phyloP scores from a whole-genome alignment of 2,113 vertebrate genomes.

The Pyxicephalus adspersus region DNA sequence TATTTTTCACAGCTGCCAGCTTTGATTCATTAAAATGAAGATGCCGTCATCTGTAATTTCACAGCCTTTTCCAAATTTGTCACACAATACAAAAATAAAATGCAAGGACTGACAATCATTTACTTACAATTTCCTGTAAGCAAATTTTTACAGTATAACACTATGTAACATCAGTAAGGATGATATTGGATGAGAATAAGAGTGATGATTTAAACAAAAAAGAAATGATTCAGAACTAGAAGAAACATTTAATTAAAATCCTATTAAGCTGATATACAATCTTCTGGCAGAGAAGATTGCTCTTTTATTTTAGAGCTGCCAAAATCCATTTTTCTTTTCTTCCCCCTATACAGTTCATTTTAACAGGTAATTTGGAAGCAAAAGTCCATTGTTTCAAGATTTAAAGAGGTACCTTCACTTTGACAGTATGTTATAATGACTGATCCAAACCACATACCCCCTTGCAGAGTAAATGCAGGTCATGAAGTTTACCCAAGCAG shows the following conservation, averaged over 20 bases:
- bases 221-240: conserved; percentile 9
- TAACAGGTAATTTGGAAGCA: not conserved
- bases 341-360: conserved; percentile 3
- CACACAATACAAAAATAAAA: conserved; percentile 1
- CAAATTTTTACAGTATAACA: conserved; percentile 16
- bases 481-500: too few relatives aligned
- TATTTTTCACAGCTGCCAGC: too few relatives aligned
- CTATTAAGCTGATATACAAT: conserved; percentile 34
- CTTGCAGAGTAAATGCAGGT: too few relatives aligned
- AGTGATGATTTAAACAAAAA: conserved; percentile 10
- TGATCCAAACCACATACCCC: too few relatives aligned
- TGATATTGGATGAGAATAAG: conserved; percentile 9
- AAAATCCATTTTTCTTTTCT: conserved; percentile 16
- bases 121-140: conserved; percentile 4
- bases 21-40: too few relatives aligned
- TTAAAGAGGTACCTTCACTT: too few relatives aligned
- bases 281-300: conserved; percentile 4
- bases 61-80: not conserved
- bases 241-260: conserved; percentile 37
- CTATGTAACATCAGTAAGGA: conserved; percentile 17
- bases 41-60: not conserved
- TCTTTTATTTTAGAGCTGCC: conserved; percentile 16
- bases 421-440: too few relatives aligned
- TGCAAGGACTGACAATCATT: not conserved
- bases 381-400: too few relatives aligned